Evolutionary conservation across 1,140 invertebrate species (phyloP).

Genomic region (Pogonomyrmex barbatus): DNA sequence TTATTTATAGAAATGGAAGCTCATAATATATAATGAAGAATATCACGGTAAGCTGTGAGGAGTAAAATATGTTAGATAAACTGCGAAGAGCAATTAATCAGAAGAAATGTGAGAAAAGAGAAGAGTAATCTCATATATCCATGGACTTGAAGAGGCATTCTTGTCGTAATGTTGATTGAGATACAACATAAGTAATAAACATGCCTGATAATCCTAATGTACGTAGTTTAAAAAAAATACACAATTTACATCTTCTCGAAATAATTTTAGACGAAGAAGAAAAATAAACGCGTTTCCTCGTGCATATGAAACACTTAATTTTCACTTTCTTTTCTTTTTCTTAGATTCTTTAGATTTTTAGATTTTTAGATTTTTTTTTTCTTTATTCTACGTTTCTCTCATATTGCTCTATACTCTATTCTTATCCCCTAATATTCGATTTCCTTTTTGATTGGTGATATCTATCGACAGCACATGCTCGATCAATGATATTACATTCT

Average conservation of each 20-base stretch:
- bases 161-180: neutral
- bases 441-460: neutral
- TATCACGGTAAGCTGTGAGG: neutral
- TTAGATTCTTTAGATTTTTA: neutral
- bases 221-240: neutral
- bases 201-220: neutral
- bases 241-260: neutral
- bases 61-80: neutral
- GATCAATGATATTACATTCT: slow-evolving; percentile 36
- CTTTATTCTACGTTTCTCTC: neutral
- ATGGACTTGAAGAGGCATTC: neutral
- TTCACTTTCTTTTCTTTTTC: neutral
- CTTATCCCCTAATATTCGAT: neutral
- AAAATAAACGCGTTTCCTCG: neutral
- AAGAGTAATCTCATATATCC: neutral
- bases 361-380: neutral
- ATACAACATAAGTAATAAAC: neutral
- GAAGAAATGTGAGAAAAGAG: neutral
- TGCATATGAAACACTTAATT: neutral
- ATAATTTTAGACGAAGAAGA: neutral
- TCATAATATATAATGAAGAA: neutral
- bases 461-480: slow-evolving; percentile 5
- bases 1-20: neutral
- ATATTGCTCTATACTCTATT: neutral
- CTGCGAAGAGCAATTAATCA: neutral